Percentiles rank a stretch among this genome's conserved stretches.
These are phyloP conservation scores for Asobara japonica DNA, from an alignment of 1,140 invertebrate species.

Conservation along the genomic window DNA sequence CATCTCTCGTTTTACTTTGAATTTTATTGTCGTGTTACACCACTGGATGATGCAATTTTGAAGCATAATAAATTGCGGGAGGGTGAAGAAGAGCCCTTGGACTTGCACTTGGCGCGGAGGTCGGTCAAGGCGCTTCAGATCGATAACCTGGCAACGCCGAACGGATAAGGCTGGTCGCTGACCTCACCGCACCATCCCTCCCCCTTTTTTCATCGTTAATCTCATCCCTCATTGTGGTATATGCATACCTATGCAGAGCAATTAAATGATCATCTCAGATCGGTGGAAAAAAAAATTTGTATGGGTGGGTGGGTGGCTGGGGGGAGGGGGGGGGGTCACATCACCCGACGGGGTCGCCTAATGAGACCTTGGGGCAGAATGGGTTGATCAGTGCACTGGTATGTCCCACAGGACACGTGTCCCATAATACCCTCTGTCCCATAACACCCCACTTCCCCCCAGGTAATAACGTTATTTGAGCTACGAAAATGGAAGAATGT, in stretches of 20 bases:
- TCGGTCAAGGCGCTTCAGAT: slow-evolving; percentile 62
- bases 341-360: no score
- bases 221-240: slow-evolving; percentile 13
- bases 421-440: neutral
- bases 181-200: slow-evolving; percentile 30
- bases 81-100: slow-evolving; percentile 53
- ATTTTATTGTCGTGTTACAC: no score
- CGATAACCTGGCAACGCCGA: slow-evolving; percentile 61
- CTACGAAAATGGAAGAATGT: no score
- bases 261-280: no score
- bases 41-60: neutral
- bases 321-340: neutral
- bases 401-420: no score
- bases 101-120: slow-evolving; percentile 62
- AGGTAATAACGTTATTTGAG: neutral
- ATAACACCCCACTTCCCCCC: no score
- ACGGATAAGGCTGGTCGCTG: slow-evolving; percentile 53
- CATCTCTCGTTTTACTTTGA: no score
- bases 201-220: slow-evolving; percentile 7
- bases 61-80: neutral
- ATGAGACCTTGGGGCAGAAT: no score
- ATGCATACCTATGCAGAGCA: no score
- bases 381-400: no score
- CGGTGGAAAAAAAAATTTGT: no score
- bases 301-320: no score